A percentile compares a stretch with the other conserved stretches of the same genome.
phyloP scores from a whole-genome alignment of 2,797 vertebrate species.

The Poeciliopsis turneri region DNA sequence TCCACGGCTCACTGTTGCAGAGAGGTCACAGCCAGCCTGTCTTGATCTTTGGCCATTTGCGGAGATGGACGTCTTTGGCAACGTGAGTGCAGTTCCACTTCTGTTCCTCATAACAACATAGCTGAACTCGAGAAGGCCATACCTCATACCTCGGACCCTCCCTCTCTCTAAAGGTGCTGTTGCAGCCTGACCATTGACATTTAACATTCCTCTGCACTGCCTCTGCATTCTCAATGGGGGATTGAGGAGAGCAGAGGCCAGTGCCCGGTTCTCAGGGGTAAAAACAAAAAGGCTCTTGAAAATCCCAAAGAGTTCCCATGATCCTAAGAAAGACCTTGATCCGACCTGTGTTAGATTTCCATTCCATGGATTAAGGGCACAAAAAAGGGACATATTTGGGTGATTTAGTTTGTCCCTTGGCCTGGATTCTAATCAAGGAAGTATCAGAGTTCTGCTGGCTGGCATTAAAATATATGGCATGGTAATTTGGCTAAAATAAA shows the following conservation, averaged over 20 bases:
- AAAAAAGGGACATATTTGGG: constrained; percentile 86
- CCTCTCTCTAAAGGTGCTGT: constrained; percentile 77
- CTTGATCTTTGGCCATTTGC: constrained; percentile 56
- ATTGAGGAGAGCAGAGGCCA: constrained; percentile 85
- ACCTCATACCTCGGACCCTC: constrained; percentile 69
- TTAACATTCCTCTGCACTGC: constrained; percentile 77
- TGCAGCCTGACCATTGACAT: constrained; percentile 81
- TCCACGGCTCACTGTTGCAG: constrained; percentile 43
- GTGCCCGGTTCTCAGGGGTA: constrained; percentile 82
- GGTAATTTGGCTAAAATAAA: constrained; percentile 35
- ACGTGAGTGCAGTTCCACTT: constrained; percentile 76
- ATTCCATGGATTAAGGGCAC: constrained; percentile 88
- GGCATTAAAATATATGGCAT: constrained; percentile 50
- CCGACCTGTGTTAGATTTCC: constrained; percentile 86
- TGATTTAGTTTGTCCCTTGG: constrained; percentile 79
- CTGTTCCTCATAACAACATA: constrained; percentile 43
- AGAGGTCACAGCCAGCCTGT: constrained; percentile 45
- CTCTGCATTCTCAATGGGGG: constrained; percentile 82
- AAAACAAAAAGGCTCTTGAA: constrained; percentile 94
- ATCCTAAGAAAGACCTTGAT: constrained; percentile 88
- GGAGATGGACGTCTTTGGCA: constrained; percentile 76
- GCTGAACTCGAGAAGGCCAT: constrained; percentile 63
- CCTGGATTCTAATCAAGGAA: constrained; percentile 70
- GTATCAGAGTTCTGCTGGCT: constrained; percentile 79
- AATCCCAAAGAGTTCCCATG: constrained; percentile 90